phyloP scores from a whole-genome alignment of 2,888 invertebrate species.

The Acronicta leporina region DNA sequence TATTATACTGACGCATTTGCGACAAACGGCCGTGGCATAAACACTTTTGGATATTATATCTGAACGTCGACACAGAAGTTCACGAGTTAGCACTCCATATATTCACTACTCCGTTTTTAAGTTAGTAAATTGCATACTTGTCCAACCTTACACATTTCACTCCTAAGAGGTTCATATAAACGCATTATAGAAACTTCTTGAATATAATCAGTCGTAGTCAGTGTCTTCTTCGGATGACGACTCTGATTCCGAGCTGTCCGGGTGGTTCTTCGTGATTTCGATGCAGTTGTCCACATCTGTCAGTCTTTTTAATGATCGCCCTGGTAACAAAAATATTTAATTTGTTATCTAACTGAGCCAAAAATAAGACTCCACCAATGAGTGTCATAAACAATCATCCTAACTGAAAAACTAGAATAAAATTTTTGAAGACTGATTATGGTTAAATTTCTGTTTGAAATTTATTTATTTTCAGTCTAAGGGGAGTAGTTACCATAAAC shows the following conservation, averaged over 20 bases:
- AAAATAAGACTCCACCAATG: neutral
- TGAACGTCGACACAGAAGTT: neutral
- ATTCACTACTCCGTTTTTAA: conserved; percentile 22
- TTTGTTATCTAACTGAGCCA: neutral
- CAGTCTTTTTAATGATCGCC: conserved; percentile 83
- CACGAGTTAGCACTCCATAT: conserved; percentile 30
- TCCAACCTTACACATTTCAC: conserved; percentile 26
- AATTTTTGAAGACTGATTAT: neutral
- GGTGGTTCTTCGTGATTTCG: conserved; percentile 86
- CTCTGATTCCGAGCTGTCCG: conserved; percentile 85
- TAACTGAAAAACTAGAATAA: no score
- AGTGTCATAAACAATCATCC: no score
- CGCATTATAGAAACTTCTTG: conserved; percentile 24
- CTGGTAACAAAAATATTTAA: conserved; percentile 59
- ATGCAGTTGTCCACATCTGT: conserved; percentile 87
- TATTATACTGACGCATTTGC: no score
- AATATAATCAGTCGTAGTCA: conserved; percentile 76
- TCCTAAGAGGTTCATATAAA: conserved; percentile 20
- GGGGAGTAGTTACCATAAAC: no score
- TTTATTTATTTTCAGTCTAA: no score
- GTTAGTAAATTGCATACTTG: conserved; percentile 7
- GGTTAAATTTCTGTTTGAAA: no score
- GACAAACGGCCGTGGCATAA: no score
- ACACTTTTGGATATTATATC: no score
- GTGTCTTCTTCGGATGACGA: conserved; percentile 77